Evolutionary conservation across 2,888 invertebrate species (phyloP).

Genomic region (Epirrita christyi): DNA sequence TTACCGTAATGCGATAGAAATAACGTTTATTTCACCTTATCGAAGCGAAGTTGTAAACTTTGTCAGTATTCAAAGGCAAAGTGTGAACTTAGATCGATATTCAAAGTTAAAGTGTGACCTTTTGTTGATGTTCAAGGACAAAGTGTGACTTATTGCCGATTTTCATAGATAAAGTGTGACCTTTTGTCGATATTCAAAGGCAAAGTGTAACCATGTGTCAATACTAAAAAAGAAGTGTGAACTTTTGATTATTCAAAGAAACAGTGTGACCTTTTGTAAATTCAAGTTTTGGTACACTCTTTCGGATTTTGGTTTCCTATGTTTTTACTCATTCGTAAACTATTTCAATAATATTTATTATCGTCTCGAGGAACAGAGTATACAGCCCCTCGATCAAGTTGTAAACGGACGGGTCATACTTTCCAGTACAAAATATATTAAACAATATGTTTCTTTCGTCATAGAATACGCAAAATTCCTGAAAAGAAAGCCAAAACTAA

Average conservation of each 20-base stretch:
- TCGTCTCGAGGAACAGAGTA: slow-evolving; percentile 9
- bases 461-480: slow-evolving; percentile 9
- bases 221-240: too few relatives aligned
- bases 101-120: not conserved
- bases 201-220: slow-evolving; percentile 1
- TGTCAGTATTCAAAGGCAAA: not conserved
- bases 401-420: slow-evolving; percentile 10
- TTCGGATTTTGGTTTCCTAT: too few relatives aligned
- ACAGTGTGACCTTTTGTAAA: not conserved
- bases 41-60: not conserved
- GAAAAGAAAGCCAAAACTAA: slow-evolving; percentile 19
- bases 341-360: not conserved
- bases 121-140: not conserved
- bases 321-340: too few relatives aligned
- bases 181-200: not conserved
- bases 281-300: too few relatives aligned
- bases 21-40: slow-evolving; percentile 19
- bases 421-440: slow-evolving; percentile 21
- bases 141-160: too few relatives aligned
- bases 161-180: not conserved
- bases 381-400: slow-evolving; percentile 12
- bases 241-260: not conserved
- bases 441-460: slow-evolving; percentile 3
- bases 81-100: not conserved
- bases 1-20: slow-evolving; percentile 9